phyloP scores from a whole-genome alignment of 2,888 invertebrate species.

The Adineta ricciae region DNA sequence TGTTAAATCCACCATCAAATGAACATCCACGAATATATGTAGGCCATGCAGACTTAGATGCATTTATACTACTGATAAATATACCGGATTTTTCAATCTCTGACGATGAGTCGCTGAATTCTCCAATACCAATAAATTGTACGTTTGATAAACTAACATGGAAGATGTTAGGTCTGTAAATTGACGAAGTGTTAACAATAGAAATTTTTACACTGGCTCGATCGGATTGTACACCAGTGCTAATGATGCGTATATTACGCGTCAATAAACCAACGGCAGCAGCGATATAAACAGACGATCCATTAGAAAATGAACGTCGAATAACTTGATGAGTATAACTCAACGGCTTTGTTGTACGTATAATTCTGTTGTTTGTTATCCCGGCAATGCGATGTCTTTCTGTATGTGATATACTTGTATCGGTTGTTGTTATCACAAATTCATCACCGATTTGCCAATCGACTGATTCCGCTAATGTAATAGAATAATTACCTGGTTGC shows the following conservation, averaged over 20 bases:
- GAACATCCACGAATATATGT: slow-evolving; percentile 39
- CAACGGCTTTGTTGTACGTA: slow-evolving; percentile 39
- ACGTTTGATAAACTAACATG: slow-evolving; percentile 40
- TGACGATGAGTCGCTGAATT: slow-evolving; percentile 39
- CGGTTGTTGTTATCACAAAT: slow-evolving; percentile 40
- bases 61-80: slow-evolving; percentile 39
- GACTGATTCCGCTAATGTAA: slow-evolving; percentile 38
- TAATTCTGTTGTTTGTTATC: slow-evolving; percentile 35
- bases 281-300: slow-evolving; percentile 18
- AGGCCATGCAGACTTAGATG: slow-evolving; percentile 37
- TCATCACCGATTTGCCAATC: slow-evolving; percentile 39
- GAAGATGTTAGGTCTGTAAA: not conserved
- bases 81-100: slow-evolving; percentile 42
- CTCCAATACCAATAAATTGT: slow-evolving; percentile 42
- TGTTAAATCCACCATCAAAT: slow-evolving; percentile 41
- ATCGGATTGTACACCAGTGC: slow-evolving; percentile 12
- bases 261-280: slow-evolving; percentile 29
- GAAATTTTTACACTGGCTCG: no score
- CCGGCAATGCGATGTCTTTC: slow-evolving; percentile 39
- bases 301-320: slow-evolving; percentile 27
- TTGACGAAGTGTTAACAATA: no score
- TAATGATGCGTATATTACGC: slow-evolving; percentile 26
- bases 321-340: slow-evolving; percentile 38
- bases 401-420: slow-evolving; percentile 39
- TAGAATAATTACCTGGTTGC: slow-evolving; percentile 36